Conservation (phyloP, 2,888 invertebrate species). For the Caenorhabditis sulstoni region DNA sequence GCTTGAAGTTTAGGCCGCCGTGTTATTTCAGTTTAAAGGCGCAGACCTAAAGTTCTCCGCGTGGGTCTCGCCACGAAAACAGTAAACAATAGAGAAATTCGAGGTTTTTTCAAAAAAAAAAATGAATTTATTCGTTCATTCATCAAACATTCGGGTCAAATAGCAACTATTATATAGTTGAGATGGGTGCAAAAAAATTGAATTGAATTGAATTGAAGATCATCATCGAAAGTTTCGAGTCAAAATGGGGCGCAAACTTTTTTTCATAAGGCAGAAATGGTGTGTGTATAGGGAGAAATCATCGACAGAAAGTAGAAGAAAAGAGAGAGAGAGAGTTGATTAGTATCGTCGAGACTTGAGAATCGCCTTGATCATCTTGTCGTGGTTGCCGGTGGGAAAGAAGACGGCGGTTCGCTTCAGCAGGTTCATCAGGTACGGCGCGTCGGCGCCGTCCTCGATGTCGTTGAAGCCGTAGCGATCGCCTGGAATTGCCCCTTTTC, state of each 20-base stretch:
- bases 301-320: background rate
- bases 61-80: no score
- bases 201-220: slow-evolving; percentile 10
- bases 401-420: slow-evolving; percentile 55
- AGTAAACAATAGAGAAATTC: no score
- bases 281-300: background rate
- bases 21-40: no score
- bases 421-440: slow-evolving; percentile 49
- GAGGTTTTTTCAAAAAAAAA: slow-evolving; percentile 1
- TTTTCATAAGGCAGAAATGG: slow-evolving; percentile 42
- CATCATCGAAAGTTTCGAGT: background rate
- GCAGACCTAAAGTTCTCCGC: no score
- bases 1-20: no score
- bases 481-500: background rate
- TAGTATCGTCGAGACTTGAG: slow-evolving; percentile 58
- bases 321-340: background rate
- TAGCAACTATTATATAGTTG: slow-evolving; percentile 46
- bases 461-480: slow-evolving; percentile 32
- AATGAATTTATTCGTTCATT: slow-evolving; percentile 7
- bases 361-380: slow-evolving; percentile 60
- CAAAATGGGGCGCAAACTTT: slow-evolving; percentile 4
- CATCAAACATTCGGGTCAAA: no score
- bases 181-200: no score
- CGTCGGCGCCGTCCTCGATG: slow-evolving; percentile 14
- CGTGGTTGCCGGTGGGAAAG: slow-evolving; percentile 56